Evolutionary conservation across 2,888 invertebrate species (phyloP).

Genomic region (Anthrax anthrax): DNA sequence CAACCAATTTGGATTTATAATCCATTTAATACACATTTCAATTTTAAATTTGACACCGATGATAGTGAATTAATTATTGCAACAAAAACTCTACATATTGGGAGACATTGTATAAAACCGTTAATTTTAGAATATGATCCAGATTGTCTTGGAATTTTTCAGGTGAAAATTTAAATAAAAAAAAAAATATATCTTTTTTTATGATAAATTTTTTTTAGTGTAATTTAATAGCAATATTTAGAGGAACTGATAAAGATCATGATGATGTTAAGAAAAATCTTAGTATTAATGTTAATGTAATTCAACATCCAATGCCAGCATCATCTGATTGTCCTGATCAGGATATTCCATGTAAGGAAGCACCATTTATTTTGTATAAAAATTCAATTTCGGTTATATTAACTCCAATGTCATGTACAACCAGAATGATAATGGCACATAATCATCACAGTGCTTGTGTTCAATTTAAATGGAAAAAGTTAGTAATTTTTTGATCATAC

Average conservation of each 20-base stretch:
- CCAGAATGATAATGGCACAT: slow-evolving; percentile 6
- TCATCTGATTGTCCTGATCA: slow-evolving; percentile 1
- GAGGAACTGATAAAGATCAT: no score
- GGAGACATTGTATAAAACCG: background rate
- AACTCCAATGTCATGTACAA: background rate
- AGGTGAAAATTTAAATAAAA: no score
- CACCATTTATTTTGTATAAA: slow-evolving; percentile 7
- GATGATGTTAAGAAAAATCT: no score
- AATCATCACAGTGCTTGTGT: slow-evolving; percentile 2
- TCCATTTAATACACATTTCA: slow-evolving; percentile 6
- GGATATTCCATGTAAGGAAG: slow-evolving; percentile 2
- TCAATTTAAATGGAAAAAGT: slow-evolving; percentile 4
- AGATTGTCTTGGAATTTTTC: background rate
- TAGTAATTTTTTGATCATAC: no score
- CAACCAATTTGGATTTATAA: slow-evolving; percentile 12
- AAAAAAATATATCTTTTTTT: no score
- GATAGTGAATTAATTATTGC: background rate
- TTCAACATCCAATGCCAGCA: background rate
- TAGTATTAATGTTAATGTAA: background rate
- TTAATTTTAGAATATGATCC: background rate
- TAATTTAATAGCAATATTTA: no score
- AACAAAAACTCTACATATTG: background rate
- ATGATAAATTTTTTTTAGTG: no score
- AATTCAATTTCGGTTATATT: slow-evolving; percentile 4
- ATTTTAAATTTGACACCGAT: slow-evolving; percentile 1